Base-by-base conservation (phyloP, 2,113 vertebrate genomes). In the Chionodraco myersi region DNA sequence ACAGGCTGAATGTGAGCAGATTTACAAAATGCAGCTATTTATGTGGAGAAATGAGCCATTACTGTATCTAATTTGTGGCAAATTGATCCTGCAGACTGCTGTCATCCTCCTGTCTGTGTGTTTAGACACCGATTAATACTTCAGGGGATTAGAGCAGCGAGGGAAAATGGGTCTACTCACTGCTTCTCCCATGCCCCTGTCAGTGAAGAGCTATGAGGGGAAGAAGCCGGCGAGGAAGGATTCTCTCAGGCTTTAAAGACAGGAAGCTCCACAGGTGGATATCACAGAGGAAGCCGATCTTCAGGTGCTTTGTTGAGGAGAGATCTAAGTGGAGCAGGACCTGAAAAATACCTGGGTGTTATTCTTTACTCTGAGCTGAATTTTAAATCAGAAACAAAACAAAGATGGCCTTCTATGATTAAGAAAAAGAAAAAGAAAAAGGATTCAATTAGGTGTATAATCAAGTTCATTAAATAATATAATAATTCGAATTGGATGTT, bases 1-100 rank as follows among this genome's bases (percentile, higher is more conserved):
- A 61, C 59, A 77, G 84, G 41, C 67, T 79, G 65, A 82, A 71
- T 81, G 77, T 15, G 48, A 86, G 60, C 77, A 75, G 78, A 79
- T 88, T 87, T 88, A 64, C 78, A 83, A 92, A 91, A 82, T 64
- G 59, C 80, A 74, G 41, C 79, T 90, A 86, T 92, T 92, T 92
- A 90, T 89, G 82, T 84, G 77, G 77, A 86, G 85, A 93, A 94
- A 93, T 93, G 81, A 94, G 79, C 86, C 90, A 88, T 91, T 90
- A 85, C 92, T 88, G 87, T 82, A 91, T 86, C 87, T 95, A 89
- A 94, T 95, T 92, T 91, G 87, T 85, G 79, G 86, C 71, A 89
- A 89, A 91, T 88, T 87, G 84, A 93, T 93, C 91, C 80, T 52
- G 57, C 74, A 83, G 83, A 88, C 26, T 71, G 75, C 80, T 77